Conservation (phyloP, 2,113 vertebrate genomes). For the Salvator merianae region DNA sequence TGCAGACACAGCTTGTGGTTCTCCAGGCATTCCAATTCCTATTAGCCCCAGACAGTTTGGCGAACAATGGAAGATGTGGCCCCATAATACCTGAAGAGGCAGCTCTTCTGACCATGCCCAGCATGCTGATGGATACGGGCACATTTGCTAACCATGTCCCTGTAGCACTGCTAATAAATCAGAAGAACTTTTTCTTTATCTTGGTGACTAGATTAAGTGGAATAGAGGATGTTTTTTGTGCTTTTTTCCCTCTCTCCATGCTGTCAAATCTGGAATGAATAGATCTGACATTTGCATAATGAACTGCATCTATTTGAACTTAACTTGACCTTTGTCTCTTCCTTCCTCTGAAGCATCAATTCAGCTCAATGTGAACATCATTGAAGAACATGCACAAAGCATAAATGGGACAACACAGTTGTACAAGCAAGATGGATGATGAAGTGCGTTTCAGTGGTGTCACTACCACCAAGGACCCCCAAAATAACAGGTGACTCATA, state of each 20-base stretch:
- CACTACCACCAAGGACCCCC: conserved; percentile 53
- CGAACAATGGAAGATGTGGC: not conserved
- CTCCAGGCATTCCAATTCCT: not conserved
- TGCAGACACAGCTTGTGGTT: not conserved
- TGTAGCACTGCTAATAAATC: not conserved
- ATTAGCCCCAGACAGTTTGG: not conserved
- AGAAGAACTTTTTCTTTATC: too few relatives aligned
- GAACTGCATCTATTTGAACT: not conserved
- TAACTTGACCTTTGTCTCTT: not conserved
- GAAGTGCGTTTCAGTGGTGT: conserved; percentile 58
- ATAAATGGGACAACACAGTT: conserved; percentile 31
- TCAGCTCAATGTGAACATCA: conserved; percentile 61
- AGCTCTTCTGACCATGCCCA: not conserved
- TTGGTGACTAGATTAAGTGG: not conserved
- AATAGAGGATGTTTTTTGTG: not conserved
- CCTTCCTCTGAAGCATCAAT: conserved; percentile 51
- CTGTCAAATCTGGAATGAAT: not conserved
- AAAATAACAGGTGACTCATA: conserved; percentile 54
- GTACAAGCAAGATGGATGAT: conserved; percentile 57
- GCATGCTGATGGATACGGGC: not conserved
- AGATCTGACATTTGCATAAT: not conserved
- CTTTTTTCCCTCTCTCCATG: not conserved
- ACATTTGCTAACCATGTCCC: not conserved
- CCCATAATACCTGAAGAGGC: not conserved
- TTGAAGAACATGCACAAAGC: conserved; percentile 63